Evolutionary conservation across 2,797 vertebrate genomes (phyloP).

Genomic region (Vultur gryphus): DNA sequence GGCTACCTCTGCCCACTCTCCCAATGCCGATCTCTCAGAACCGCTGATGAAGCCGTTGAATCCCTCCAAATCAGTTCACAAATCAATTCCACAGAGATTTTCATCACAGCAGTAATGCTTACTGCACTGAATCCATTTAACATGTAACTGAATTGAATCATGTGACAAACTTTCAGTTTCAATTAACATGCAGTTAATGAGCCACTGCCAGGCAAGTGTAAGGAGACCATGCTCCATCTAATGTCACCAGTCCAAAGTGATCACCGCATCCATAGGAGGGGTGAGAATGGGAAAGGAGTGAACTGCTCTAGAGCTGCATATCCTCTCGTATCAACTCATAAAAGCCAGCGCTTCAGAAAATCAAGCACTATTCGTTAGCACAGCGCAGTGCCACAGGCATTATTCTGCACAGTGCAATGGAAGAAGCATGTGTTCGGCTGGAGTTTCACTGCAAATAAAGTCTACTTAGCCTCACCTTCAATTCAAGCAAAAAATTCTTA

Average conservation of each 20-base stretch:
- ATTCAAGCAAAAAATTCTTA: neutral
- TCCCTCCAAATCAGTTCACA: slow-evolving; percentile 29
- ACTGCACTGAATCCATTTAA: slow-evolving; percentile 24
- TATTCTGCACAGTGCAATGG: neutral
- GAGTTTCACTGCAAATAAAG: neutral
- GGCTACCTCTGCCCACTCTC: neutral
- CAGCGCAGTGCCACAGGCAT: neutral
- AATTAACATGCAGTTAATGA: slow-evolving; percentile 13
- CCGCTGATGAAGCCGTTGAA: neutral
- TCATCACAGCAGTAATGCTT: neutral
- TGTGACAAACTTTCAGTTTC: slow-evolving; percentile 31
- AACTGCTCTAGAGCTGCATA: neutral
- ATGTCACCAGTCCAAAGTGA: neutral
- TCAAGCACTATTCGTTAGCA: rapidly evolving
- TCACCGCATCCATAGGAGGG: neutral
- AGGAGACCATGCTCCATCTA: neutral
- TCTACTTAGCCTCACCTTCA: neutral
- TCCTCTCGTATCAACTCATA: neutral
- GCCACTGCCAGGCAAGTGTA: neutral
- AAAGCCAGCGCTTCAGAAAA: neutral
- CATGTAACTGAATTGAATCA: slow-evolving; percentile 22
- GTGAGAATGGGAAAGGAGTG: neutral
- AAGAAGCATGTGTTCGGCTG: neutral
- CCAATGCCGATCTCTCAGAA: neutral
- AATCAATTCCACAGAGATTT: slow-evolving; percentile 10